phyloP scores from a whole-genome alignment of 2,113 vertebrate species.

The Vimba vimba region DNA sequence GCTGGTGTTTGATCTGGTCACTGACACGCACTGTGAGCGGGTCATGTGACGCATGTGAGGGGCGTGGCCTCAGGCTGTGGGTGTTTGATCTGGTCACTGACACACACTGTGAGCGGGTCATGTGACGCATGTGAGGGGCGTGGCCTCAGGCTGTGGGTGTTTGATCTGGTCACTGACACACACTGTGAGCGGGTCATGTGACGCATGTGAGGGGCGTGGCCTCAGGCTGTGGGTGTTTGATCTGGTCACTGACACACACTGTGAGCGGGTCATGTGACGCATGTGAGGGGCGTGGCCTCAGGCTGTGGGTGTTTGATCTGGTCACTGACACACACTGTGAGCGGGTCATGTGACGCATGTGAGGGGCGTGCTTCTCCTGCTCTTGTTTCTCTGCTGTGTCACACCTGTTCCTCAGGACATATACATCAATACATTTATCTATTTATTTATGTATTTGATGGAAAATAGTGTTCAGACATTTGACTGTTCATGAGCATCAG shows the following conservation, averaged over 20 bases:
- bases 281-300: no score
- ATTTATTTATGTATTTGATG: neutral
- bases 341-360: no score
- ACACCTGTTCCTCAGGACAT: neutral
- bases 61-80: no score
- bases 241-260: neutral
- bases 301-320: no score
- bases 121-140: no score
- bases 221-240: no score
- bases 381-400: slow-evolving; percentile 13
- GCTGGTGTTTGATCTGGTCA: neutral
- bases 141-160: no score
- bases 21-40: neutral
- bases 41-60: no score
- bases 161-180: neutral
- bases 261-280: neutral
- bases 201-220: no score
- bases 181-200: neutral
- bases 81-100: no score
- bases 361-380: neutral
- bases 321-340: neutral
- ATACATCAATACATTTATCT: neutral
- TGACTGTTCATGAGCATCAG: neutral
- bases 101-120: neutral
- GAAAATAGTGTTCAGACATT: neutral